These are phyloP conservation scores for Parauchenoglanis ngamensis DNA, from an alignment of 2,797 vertebrate species.

Conservation along the genomic window DNA sequence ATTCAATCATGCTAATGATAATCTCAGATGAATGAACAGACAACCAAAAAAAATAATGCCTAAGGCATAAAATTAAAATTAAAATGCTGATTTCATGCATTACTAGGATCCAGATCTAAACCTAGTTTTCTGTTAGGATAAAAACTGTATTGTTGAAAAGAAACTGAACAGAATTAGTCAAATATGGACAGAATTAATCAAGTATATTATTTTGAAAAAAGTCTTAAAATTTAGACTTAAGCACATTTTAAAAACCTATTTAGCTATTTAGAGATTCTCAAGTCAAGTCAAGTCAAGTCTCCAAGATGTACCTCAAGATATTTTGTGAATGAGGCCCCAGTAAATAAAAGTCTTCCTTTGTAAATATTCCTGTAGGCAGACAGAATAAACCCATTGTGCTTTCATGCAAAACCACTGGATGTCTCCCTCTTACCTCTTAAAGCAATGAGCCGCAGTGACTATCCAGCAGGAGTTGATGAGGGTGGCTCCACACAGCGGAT, in stretches of 20 bases:
- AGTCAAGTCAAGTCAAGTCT: neutral
- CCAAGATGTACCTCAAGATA: neutral
- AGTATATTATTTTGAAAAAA: neutral
- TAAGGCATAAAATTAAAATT: neutral
- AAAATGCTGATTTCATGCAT: neutral
- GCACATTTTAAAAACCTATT: neutral
- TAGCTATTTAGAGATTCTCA: neutral
- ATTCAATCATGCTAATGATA: neutral
- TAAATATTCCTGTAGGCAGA: neutral
- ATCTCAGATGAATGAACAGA: neutral
- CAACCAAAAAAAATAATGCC: neutral
- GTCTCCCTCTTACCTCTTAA: constrained; percentile 79
- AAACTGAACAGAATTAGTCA: neutral
- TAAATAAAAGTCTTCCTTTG: neutral
- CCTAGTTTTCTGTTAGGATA: neutral
- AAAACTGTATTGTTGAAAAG: neutral
- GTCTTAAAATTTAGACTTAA: neutral
- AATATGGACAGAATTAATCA: neutral
- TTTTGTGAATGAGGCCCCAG: neutral
- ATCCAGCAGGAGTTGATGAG: constrained; percentile 86
- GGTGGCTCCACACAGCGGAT: constrained; percentile 84
- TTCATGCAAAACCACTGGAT: constrained; percentile 54
- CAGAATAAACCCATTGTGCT: neutral
- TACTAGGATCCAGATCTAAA: neutral
- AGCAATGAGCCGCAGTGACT: constrained; percentile 88